Percentiles rank a stretch among this genome's conserved stretches.
Conservation (phyloP, 2,888 invertebrate genomes). For the Plagiodera versicolora region DNA sequence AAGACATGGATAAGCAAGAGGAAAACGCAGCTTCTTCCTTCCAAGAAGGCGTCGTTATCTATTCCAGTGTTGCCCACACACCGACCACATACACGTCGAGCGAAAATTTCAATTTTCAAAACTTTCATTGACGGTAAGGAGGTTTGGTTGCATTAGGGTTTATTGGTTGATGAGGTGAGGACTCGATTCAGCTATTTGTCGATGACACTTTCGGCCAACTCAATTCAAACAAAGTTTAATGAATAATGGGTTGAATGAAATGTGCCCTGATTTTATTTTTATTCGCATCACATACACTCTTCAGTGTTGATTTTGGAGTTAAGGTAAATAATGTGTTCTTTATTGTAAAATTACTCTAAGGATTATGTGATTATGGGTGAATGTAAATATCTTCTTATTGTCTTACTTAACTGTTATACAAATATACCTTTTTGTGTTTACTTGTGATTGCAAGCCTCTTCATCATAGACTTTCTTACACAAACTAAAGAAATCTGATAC, state of each 20-base stretch:
- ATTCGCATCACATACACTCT: background rate
- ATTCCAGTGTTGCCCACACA: constrained; percentile 32
- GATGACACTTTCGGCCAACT: background rate
- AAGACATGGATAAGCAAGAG: constrained; percentile 32
- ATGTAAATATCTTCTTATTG: too few species aligned
- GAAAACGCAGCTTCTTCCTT: constrained; percentile 21
- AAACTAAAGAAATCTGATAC: too few species aligned
- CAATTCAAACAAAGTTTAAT: background rate
- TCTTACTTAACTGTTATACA: too few species aligned
- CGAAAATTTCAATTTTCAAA: constrained; percentile 32
- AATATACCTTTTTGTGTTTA: too few species aligned
- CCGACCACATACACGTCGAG: constrained; percentile 31
- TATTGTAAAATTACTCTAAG: too few species aligned
- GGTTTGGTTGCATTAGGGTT: background rate
- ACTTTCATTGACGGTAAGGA: constrained; percentile 22
- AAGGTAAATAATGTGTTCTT: background rate
- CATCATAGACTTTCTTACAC: too few species aligned
- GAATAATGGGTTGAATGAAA: background rate
- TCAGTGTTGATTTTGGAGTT: background rate
- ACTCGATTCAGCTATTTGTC: too few species aligned
- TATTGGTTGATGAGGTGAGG: too few species aligned
- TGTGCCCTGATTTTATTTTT: background rate
- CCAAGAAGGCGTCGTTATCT: constrained; percentile 30
- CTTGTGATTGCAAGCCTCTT: too few species aligned
- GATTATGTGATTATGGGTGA: too few species aligned